phyloP scores from a whole-genome alignment of 2,113 vertebrate species.

The Petromus typicus region DNA sequence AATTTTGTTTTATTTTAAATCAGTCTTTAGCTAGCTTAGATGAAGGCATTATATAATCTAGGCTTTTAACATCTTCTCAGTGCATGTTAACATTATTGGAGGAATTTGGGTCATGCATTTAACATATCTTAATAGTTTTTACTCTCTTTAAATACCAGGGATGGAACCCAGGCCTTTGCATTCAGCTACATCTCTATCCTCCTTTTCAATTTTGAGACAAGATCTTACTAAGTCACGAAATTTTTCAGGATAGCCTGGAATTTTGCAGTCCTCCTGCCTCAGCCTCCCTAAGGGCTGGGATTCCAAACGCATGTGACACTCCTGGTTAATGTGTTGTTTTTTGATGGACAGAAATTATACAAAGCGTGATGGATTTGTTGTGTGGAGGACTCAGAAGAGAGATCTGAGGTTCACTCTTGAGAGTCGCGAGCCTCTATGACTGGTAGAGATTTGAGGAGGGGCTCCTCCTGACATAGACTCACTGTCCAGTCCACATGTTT shows the following conservation, averaged over 20 bases:
- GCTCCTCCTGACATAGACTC: neutral
- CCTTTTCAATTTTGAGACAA: neutral
- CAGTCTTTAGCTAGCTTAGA: neutral
- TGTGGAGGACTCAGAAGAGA: neutral
- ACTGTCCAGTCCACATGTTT: neutral
- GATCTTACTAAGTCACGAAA: neutral
- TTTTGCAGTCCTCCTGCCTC: neutral
- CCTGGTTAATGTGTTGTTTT: neutral
- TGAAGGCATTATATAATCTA: neutral
- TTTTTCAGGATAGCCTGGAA: neutral
- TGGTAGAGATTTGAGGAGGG: neutral
- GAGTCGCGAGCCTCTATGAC: neutral
- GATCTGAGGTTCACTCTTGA: neutral
- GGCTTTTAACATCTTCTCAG: neutral
- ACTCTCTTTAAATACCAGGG: neutral
- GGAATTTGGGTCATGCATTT: neutral
- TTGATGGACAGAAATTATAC: neutral
- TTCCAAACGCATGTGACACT: neutral
- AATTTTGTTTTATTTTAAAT: neutral
- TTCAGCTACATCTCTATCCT: neutral
- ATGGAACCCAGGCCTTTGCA: neutral
- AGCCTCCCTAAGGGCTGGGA: neutral
- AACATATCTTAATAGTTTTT: neutral
- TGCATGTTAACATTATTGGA: neutral
- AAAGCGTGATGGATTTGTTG: neutral